phyloP scores from a whole-genome alignment of 2,113 vertebrate genomes.

The Caretta caretta region DNA sequence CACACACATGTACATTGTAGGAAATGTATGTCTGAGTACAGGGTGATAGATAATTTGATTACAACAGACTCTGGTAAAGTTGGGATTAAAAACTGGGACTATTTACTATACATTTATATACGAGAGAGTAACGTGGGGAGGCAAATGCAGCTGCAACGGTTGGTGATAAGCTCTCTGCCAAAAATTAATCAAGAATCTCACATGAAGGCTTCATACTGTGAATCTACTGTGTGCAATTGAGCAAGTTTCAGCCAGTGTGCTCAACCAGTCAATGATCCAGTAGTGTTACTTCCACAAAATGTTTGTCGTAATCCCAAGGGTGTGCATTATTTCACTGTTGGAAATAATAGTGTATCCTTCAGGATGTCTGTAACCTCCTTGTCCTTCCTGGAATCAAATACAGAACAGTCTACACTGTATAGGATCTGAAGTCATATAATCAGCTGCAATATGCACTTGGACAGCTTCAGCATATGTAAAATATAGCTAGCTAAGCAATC shows the following conservation, averaged over 20 bases:
- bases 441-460: not conserved
- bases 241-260: not conserved
- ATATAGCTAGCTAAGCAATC: not conserved
- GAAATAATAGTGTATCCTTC: slow-evolving; percentile 13
- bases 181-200: not conserved
- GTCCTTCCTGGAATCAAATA: slow-evolving; percentile 24
- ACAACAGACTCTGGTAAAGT: not conserved
- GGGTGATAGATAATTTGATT: not conserved
- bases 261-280: not conserved
- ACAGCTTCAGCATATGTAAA: not conserved
- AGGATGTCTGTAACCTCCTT: slow-evolving; percentile 25
- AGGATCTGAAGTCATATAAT: slow-evolving; percentile 11
- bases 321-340: not conserved
- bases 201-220: rapidly evolving
- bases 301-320: not conserved
- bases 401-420: not conserved
- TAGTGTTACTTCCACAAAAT: not conserved
- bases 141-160: not conserved
- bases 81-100: not conserved
- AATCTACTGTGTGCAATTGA: not conserved
- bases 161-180: not conserved
- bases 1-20: not conserved
- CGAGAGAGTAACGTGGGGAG: not conserved
- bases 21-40: not conserved
- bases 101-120: not conserved